Base-by-base conservation (phyloP, 1,140 invertebrate species). In the Drosophila erecta region DNA sequence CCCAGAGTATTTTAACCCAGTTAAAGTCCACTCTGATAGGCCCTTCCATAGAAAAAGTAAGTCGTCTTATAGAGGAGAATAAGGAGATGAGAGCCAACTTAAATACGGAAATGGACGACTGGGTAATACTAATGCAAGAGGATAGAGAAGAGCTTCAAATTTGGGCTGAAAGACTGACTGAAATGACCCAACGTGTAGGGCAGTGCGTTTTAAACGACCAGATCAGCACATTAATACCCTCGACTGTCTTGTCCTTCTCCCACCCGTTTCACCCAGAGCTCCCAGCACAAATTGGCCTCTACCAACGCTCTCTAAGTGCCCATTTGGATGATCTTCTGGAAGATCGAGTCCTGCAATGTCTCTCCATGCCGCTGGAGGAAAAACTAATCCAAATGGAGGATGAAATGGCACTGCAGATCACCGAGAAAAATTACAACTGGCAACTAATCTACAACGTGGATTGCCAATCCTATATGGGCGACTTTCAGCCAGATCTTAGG, bases 401-500 rank as follows among this genome's bases (percentile, higher is more conserved):
- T 61, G 97, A 98, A 93, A 98, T 99, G 60, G 96, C 98, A 91
- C 94, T 95, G 61, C 97, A 98, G 93, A 98, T 99, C 97, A 96
- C 96, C 94, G 95, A 55, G 98, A 46, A 93, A 98, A 72, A 96
- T 96, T 95, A 92, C 79, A 94, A 98, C 8, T 99, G 94, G 94
- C 99, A 94, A 96, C 93, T 98, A 0, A 98, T 99, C 92, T 94
- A 97, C 49, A 93, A 99, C 12, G 97, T 69, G 24, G 65, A 99
- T 93, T 99, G 98, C 93, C 97, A 98, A 79, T 98, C 98, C 93
- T 94, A 99, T 8, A 99, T 98, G 93, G 95, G 96, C 0, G 98
- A 99, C 93, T 99, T 99, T 87, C 95, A 96, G 54, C 98, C 99
- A 93, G 97, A 99, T 93, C 94, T 99, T 15, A 95, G 98, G 73